A percentile compares a stretch with the other conserved stretches of the same genome.
phyloP scores from a whole-genome alignment of 2,113 vertebrate genomes.

The Gorsachius goisagi region DNA sequence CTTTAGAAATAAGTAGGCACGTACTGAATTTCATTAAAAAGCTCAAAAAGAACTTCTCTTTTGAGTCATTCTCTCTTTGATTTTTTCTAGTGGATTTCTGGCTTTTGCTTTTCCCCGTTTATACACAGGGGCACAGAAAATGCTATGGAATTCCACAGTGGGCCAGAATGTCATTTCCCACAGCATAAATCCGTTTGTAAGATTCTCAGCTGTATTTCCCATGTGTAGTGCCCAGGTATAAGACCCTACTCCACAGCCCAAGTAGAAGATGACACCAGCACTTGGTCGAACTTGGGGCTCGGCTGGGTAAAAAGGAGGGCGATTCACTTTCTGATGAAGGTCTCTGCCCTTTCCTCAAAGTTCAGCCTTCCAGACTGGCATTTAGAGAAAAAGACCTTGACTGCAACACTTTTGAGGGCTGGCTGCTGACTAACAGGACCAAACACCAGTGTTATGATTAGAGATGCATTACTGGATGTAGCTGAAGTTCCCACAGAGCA shows the following conservation, averaged over 20 bases:
- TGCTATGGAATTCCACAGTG: not conserved
- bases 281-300: not conserved
- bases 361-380: not conserved
- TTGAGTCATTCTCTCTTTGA: not conserved
- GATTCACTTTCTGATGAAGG: not conserved
- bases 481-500: not conserved
- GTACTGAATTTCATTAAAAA: constrained; percentile 36
- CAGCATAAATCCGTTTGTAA: not conserved
- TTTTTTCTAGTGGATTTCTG: not conserved
- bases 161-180: not conserved
- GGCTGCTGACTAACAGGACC: not conserved
- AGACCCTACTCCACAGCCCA: not conserved
- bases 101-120: not conserved
- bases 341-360: not conserved
- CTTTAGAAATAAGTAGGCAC: constrained; percentile 17
- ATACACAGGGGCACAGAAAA: not conserved
- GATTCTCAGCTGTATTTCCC: not conserved
- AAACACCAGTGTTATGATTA: not conserved
- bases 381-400: not conserved
- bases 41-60: constrained; percentile 10
- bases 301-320: not conserved
- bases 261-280: not conserved
- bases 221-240: not conserved
- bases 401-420: not conserved
- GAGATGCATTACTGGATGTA: not conserved